Evolutionary conservation across 2,888 invertebrate species (phyloP).

Genomic region (Zaprionus obscuricornis): DNA sequence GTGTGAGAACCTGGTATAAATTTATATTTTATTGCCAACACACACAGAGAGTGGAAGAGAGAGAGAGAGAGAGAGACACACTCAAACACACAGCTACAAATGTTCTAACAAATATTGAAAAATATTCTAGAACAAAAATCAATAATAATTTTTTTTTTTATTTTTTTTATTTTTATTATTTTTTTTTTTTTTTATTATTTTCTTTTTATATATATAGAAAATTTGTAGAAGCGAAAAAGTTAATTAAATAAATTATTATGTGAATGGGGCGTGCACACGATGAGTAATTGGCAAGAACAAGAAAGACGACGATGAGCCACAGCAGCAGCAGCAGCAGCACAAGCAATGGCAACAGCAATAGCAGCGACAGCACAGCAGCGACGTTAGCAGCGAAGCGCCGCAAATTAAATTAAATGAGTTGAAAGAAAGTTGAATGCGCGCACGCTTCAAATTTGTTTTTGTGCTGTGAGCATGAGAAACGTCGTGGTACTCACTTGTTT

Average conservation of each 20-base stretch:
- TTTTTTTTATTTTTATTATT: no score
- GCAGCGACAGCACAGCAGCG: conserved; percentile 16
- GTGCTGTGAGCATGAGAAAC: conserved; percentile 24
- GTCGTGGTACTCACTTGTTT: conserved; percentile 21
- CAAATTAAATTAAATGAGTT: conserved; percentile 79
- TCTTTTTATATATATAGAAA: no score
- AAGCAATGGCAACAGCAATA: conserved; percentile 1
- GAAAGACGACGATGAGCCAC: conserved; percentile 58
- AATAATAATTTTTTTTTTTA: conserved; percentile 63
- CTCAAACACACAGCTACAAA: conserved; percentile 8
- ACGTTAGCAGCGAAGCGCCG: conserved; percentile 64
- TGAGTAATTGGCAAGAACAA: conserved; percentile 75
- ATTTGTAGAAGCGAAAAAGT: conserved; percentile 73
- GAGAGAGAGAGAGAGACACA: conserved; percentile 2
- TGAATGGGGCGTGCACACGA: conserved; percentile 78
- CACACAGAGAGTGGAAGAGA: conserved; percentile 28
- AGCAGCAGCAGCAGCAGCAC: conserved; percentile 30
- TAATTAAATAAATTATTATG: conserved; percentile 79
- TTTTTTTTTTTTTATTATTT: no score
- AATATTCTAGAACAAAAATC: conserved; percentile 51
- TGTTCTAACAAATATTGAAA: conserved; percentile 46
- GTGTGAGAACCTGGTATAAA: conserved; percentile 51
- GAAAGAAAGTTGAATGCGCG: conserved; percentile 78
- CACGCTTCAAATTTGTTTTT: conserved; percentile 69
- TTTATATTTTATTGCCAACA: conserved; percentile 67